Evolutionary conservation across 1,140 invertebrate species (phyloP).

Genomic region (Trachymyrmex cornetzi): DNA sequence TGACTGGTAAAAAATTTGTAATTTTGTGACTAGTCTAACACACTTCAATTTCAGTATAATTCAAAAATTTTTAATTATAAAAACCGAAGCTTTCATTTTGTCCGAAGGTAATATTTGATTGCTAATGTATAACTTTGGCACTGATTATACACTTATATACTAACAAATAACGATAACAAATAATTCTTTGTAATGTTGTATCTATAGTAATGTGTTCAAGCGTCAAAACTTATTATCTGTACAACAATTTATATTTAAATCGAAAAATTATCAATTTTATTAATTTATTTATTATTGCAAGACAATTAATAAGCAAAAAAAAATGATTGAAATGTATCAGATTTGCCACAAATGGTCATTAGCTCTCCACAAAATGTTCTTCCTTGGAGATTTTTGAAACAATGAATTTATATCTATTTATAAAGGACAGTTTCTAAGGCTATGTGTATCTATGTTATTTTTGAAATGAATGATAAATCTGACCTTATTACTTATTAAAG

Average conservation of each 20-base stretch:
- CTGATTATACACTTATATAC: too few species aligned
- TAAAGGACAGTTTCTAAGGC: conserved; percentile 70
- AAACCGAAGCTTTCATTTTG: not conserved
- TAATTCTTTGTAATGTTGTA: too few species aligned
- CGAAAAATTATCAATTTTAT: not conserved
- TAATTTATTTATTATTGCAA: not conserved
- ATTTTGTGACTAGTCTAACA: conserved; percentile 21
- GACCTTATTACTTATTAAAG: conserved; percentile 27
- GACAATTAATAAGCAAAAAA: not conserved
- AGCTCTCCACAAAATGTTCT: conserved; percentile 20
- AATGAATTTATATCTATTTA: conserved; percentile 53
- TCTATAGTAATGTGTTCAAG: not conserved
- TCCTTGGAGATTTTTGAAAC: conserved; percentile 38
- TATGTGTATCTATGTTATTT: conserved; percentile 54
- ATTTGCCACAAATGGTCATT: conserved; percentile 15
- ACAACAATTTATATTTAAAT: not conserved
- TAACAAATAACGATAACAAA: too few species aligned
- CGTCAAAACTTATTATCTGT: not conserved
- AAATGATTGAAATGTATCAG: conserved; percentile 67
- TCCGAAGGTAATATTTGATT: too few species aligned
- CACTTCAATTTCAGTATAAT: not conserved
- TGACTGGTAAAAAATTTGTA: not conserved
- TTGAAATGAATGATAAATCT: conserved; percentile 29
- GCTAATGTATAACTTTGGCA: too few species aligned
- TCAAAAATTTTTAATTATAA: not conserved